Conservation (phyloP, 1,140 invertebrate species). For the Eufriesea mexicana region DNA sequence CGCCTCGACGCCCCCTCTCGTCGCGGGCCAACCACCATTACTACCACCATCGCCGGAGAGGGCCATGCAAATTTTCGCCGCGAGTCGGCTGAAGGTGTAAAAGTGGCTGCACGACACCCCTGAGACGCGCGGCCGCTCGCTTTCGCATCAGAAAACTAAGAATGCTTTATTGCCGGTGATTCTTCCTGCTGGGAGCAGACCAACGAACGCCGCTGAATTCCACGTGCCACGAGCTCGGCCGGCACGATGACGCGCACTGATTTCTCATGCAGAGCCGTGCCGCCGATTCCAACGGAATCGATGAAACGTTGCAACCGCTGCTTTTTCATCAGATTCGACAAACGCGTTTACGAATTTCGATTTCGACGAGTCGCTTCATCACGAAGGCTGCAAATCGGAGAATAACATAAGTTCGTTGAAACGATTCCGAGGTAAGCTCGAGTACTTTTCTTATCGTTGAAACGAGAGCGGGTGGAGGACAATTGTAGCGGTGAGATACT, state of each 20-base stretch:
- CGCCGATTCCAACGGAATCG: not conserved
- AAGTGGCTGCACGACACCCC: constrained; percentile 42
- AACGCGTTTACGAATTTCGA: too few relatives aligned
- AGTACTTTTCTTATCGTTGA: too few relatives aligned
- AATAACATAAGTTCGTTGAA: too few relatives aligned
- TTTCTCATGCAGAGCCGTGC: not conserved
- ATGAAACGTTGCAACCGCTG: not conserved
- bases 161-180: constrained; percentile 52
- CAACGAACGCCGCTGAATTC: not conserved
- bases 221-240: not conserved
- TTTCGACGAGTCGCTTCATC: too few relatives aligned
- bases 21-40: not conserved
- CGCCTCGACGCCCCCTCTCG: constrained; percentile 30
- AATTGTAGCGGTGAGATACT: too few relatives aligned
- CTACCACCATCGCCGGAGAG: not conserved
- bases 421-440: too few relatives aligned
- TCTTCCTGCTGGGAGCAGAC: constrained; percentile 16
- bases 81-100: constrained; percentile 42
- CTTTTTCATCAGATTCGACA: not conserved
- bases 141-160: constrained; percentile 38
- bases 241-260: constrained; percentile 11
- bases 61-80: constrained; percentile 57
- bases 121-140: constrained; percentile 9
- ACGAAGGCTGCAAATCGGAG: too few relatives aligned
- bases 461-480: too few relatives aligned